phyloP scores from a whole-genome alignment of 2,797 vertebrate species.

The Typhlichthys subterraneus region DNA sequence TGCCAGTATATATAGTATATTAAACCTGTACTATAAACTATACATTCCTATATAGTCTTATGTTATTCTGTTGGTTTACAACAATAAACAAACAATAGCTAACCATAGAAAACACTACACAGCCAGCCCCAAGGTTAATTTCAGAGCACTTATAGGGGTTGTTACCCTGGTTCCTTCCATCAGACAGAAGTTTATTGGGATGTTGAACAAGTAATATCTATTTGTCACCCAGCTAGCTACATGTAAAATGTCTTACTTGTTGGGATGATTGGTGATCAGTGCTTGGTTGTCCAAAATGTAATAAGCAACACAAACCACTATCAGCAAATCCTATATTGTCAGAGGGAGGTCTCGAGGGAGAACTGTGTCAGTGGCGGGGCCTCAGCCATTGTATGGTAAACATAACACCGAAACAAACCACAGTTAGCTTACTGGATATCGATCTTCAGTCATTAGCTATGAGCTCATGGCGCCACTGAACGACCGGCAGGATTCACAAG shows the following conservation, averaged over 20 bases:
- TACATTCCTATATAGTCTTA: no score
- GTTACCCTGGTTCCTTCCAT: no score
- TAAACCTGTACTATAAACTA: no score
- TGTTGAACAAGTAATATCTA: constrained; percentile 19
- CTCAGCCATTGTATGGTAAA: constrained; percentile 66
- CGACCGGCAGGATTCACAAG: constrained; percentile 65
- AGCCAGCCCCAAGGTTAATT: no score
- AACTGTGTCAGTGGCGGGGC: constrained; percentile 58
- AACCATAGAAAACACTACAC: no score
- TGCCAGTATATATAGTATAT: no score
- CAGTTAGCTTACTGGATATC: constrained; percentile 75
- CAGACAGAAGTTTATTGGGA: constrained; percentile 12
- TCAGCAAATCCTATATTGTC: constrained; percentile 43
- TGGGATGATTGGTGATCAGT: constrained; percentile 11
- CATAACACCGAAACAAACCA: constrained; percentile 75
- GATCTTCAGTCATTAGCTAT: constrained; percentile 82
- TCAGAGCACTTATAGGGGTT: no score
- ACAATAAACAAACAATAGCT: no score
- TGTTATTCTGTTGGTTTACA: no score
- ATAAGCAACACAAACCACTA: constrained; percentile 49
- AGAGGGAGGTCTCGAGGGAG: constrained; percentile 48
- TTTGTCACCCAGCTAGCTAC: constrained; percentile 19
- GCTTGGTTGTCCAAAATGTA: constrained; percentile 52
- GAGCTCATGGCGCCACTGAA: constrained; percentile 78
- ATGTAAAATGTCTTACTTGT: constrained; percentile 25